phyloP scores from a whole-genome alignment of 2,797 vertebrate species.

The Capromys pilorides region DNA sequence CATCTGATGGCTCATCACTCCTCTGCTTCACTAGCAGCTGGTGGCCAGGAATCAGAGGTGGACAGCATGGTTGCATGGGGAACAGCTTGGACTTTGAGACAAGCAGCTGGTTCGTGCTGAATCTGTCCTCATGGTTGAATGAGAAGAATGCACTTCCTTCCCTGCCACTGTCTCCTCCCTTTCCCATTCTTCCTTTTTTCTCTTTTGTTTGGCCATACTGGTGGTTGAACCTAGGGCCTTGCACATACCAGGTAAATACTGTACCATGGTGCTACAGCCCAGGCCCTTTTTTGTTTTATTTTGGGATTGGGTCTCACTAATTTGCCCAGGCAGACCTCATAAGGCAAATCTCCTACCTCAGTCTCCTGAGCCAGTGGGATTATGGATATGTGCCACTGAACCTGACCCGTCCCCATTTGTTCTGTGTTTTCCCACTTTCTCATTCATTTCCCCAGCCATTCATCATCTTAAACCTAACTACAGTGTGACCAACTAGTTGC shows the following conservation, averaged over 20 bases:
- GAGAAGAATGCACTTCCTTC: not conserved
- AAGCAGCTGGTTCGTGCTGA: not conserved
- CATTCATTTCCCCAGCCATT: not conserved
- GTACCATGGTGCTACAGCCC: not conserved
- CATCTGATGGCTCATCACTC: not conserved
- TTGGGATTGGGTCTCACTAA: not conserved
- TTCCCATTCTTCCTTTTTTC: not conserved
- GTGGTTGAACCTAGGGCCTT: not conserved
- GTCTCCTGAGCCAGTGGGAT: not conserved
- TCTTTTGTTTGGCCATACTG: not conserved
- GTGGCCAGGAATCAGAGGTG: not conserved
- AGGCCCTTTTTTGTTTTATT: not conserved
- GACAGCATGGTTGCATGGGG: not conserved
- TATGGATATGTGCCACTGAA: not conserved
- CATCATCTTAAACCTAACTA: slow-evolving; percentile 17
- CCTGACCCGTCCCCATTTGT: not conserved
- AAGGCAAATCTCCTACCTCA: not conserved
- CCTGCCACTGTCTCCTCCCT: not conserved
- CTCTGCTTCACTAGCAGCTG: not conserved
- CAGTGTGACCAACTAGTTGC: not conserved
- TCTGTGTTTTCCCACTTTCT: not conserved
- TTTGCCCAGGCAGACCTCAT: not conserved
- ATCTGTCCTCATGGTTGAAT: not conserved
- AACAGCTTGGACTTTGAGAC: not conserved
- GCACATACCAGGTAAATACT: not conserved